Evolutionary conservation across 2,797 vertebrate genomes (phyloP), one percentile per base, ranked within the genome.

Genomic region (Aphelocoma californica): DNA sequence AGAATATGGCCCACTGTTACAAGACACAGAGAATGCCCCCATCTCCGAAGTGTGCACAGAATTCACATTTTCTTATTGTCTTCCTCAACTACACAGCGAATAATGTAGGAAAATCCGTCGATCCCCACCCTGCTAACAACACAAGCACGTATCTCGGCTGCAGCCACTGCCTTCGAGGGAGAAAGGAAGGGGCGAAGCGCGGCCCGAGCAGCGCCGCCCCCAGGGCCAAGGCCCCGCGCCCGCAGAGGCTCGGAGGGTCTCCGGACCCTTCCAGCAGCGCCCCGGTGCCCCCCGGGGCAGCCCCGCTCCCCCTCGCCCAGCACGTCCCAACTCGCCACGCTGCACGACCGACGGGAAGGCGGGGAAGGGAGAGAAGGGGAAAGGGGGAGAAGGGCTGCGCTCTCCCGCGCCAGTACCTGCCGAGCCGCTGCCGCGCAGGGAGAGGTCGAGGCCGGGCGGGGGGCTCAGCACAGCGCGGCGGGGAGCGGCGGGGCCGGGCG

Each of bases 371-470:
- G 19, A 15, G 21, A 17, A 31, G 8, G 47, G 36, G 34, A 42
- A 36, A 0, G 60, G 31, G 44, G n/a, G 5, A 54, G 7, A 19
- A 67, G 32, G 25, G 44, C 45, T 14, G 47, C 75, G 56, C 45
- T 17, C 11, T 45, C 14, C 44, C 3, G 26, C 19, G 19, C 40
- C 50, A 10, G n/a, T 94, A 96, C 96, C 95, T 86, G 88, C 32
- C 18, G 54, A 67, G 67, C 77, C 40, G 51, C 53, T 70, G 60
- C 91, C 34, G 56, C 80, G 34, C 53, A 86, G n/a, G n/a, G 98
- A 98, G 80, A 98, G 82, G 18, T 98, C 98, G 92, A 99, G 95
- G 45, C 98, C 98, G 29, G 97, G 97, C 15, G 99, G 99, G 29
- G 98, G 98, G 5, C 98, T 99, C 78, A 99, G 98, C 64, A 99